A percentile compares a stretch with the other conserved stretches of the same genome.
phyloP scores from a whole-genome alignment of 2,888 invertebrate species.

The Pasiphila rectangulata region DNA sequence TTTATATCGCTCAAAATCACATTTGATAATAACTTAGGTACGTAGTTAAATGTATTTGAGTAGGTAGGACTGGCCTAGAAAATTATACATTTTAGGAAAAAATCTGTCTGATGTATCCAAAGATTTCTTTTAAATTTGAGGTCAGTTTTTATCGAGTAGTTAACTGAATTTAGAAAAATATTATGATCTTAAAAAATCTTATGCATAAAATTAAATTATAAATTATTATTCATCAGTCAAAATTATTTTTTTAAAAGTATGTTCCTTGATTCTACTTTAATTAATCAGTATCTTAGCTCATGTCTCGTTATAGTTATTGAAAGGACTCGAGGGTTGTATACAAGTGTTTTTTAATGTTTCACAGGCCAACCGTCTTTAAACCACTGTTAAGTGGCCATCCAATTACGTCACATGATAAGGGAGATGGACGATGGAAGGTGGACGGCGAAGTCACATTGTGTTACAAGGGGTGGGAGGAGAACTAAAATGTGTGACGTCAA shows the following conservation, averaged over 20 bases:
- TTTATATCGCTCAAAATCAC: conserved; percentile 27
- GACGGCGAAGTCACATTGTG: no score
- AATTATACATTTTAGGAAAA: conserved; percentile 31
- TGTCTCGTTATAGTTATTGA: background rate
- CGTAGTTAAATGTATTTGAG: conserved; percentile 22
- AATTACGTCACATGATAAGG: no score
- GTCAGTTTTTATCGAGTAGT: conserved; percentile 31
- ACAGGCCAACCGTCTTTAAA: background rate
- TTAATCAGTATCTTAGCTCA: background rate
- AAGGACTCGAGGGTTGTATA: background rate
- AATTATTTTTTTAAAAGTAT: conserved; percentile 2
- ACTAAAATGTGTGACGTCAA: no score
- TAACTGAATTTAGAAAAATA: conserved; percentile 18
- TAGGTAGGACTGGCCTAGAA: conserved; percentile 30
- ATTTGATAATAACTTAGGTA: conserved; percentile 24
- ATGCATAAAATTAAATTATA: conserved; percentile 11
- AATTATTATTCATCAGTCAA: conserved; percentile 24
- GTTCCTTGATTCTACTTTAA: no score
- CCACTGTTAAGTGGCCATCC: no score
- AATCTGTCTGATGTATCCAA: conserved; percentile 30
- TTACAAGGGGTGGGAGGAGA: no score
- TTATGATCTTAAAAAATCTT: conserved; percentile 13
- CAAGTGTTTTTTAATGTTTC: background rate
- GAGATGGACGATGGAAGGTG: no score
- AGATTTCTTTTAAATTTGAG: conserved; percentile 33